Percentiles rank a stretch among this genome's conserved stretches.
Conservation (phyloP, 2,888 invertebrate species). For the Philhelius pedissequus region DNA sequence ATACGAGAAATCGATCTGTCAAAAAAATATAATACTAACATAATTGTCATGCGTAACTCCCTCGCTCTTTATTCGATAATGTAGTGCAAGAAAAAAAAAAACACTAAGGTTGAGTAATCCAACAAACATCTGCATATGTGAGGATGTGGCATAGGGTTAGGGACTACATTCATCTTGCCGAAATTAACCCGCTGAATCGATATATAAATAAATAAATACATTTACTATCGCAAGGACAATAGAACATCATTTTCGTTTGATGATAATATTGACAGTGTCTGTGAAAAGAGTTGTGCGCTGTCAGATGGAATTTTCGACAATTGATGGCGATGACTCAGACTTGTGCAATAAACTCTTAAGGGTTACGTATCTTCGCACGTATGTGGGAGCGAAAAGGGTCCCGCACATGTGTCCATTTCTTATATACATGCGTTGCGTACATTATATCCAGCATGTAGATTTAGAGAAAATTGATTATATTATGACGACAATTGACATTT, state of each 20-base stretch:
- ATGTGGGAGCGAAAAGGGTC: slow-evolving; percentile 45
- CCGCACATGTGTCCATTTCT: slow-evolving; percentile 54
- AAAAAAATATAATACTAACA: slow-evolving; percentile 18
- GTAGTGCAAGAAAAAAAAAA: slow-evolving; percentile 27
- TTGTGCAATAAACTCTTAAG: slow-evolving; percentile 51
- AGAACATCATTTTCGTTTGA: slow-evolving; percentile 35
- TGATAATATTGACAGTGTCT: slow-evolving; percentile 48
- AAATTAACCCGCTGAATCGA: slow-evolving; percentile 56
- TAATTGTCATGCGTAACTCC: slow-evolving; percentile 55
- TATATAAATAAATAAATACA: slow-evolving; percentile 32
- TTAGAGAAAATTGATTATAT: slow-evolving; percentile 58
- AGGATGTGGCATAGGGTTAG: neutral
- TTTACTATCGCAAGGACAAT: slow-evolving; percentile 8
- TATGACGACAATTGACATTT: slow-evolving; percentile 46
- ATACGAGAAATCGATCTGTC: slow-evolving; percentile 59
- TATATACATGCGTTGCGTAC: too few species aligned
- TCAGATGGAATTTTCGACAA: slow-evolving; percentile 37
- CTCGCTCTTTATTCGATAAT: slow-evolving; percentile 5
- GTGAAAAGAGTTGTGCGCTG: slow-evolving; percentile 54
- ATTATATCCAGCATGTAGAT: slow-evolving; percentile 5
- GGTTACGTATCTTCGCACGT: neutral
- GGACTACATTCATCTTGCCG: slow-evolving; percentile 14
- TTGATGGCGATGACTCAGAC: slow-evolving; percentile 60
- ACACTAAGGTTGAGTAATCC: slow-evolving; percentile 48
- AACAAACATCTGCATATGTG: neutral